These are phyloP conservation scores for Theristus sp. DNA, from an alignment of 2,888 invertebrate species.

Conservation along the genomic window DNA sequence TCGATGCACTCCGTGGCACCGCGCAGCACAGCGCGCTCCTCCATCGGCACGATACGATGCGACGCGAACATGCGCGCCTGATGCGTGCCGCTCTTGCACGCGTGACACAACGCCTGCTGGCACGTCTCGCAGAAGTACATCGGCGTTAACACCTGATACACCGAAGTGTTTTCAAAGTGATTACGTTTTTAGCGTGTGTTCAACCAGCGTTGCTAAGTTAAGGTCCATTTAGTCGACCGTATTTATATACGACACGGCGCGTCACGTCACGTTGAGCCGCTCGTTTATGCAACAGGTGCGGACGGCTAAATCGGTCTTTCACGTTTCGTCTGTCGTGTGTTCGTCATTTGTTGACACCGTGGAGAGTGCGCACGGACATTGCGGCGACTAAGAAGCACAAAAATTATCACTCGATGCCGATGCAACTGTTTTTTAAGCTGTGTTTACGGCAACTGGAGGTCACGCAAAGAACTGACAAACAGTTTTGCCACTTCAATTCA, in stretches of 20 bases:
- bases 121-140: conserved; percentile 64
- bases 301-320: no score
- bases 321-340: no score
- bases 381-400: no score
- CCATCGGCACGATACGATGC: conserved; percentile 52
- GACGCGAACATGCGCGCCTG: conserved; percentile 55
- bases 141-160: conserved; percentile 32
- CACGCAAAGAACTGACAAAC: no score
- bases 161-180: background rate
- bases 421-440: no score
- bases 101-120: conserved; percentile 50
- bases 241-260: background rate
- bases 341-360: no score
- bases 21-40: conserved; percentile 27
- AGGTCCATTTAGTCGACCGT: background rate
- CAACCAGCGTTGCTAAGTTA: background rate
- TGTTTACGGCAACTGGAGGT: no score
- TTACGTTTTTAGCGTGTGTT: background rate
- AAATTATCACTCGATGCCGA: no score
- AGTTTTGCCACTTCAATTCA: no score
- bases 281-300: no score
- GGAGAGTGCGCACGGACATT: no score
- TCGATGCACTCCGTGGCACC: conserved; percentile 39
- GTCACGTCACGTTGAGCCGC: background rate
- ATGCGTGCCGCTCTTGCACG: conserved; percentile 52